These are phyloP conservation scores for Bombylius discolor DNA, from an alignment of 2,888 invertebrate genomes.

Conservation along the genomic window DNA sequence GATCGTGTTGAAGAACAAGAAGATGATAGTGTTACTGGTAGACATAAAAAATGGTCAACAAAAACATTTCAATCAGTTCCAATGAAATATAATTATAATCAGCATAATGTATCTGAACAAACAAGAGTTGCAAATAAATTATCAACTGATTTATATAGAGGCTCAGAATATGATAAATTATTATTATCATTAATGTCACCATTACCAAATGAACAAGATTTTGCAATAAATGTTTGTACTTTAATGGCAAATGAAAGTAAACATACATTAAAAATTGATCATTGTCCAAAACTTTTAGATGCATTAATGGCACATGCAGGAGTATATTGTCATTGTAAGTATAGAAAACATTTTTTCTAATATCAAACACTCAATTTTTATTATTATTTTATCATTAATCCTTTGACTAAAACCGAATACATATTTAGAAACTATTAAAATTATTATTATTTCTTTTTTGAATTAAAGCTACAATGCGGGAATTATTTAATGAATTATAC, in stretches of 20 bases:
- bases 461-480: constrained; percentile 43
- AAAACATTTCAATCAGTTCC: constrained; percentile 54
- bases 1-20: constrained; percentile 61
- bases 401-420: too few species aligned
- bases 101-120: constrained; percentile 57
- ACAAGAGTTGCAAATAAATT: constrained; percentile 52
- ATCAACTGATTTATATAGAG: constrained; percentile 51
- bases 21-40: constrained; percentile 63
- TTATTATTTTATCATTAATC: not conserved
- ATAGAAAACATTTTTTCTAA: not conserved
- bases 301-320: constrained; percentile 88
- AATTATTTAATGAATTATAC: constrained; percentile 54
- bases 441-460: not conserved
- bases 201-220: constrained; percentile 96
- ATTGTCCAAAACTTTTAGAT: constrained; percentile 76
- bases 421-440: not conserved
- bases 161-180: constrained; percentile 71
- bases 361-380: not conserved
- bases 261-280: constrained; percentile 71
- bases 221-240: constrained; percentile 94
- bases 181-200: constrained; percentile 89
- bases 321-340: constrained; percentile 76
- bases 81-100: constrained; percentile 61
- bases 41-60: constrained; percentile 55
- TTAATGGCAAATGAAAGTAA: constrained; percentile 89